Evolutionary conservation across 1,140 invertebrate species (phyloP), one percentile per base, ranked within the genome.

Genomic region (Vanessa atalanta): DNA sequence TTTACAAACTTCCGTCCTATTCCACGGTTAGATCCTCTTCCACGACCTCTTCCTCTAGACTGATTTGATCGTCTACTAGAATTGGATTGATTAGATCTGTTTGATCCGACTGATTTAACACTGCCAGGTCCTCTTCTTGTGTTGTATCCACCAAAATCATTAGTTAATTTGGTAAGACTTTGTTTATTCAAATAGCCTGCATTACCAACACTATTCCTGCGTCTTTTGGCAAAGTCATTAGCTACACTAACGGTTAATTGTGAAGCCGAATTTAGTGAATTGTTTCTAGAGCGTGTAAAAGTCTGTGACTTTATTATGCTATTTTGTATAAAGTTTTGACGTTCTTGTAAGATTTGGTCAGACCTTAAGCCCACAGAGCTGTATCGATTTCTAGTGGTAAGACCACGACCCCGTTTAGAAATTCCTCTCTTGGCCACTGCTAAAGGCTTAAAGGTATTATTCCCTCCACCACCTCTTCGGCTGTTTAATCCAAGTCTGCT

Each of bases 241-340:
- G 88, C 87, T 23, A 93, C 89, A 83, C 88, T 93, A 1, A 93
- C 89, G 65, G 89, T 93, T 7, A 93, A 60, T 73, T 93, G 88
- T 43, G 89, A 88, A 70, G 88, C 80, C 57, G 86, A 83, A 82
- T 79, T 88, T 31, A 90, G 84, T 2, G 91, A 90, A 70, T 91
- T 91, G 65, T 89, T 89, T 63, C 90, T 86, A 47, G 90, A 90
- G 14, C 89, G 66, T 65, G 87, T 93, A 66, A 91, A 93, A 20
- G 91, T 93, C 75, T 93, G 91, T 16, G 89, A 85, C 77, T 79
- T 85, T 65, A 93, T 91, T 2, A 90, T 67, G 76, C 86, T 88
- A 14, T 85, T 81, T 8, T 79, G 72, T 16, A 84, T 72, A 61
- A 81, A 66, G 65, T 88, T 83, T 71, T 88, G 82, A 50, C 79